Base-by-base conservation (phyloP, 2,888 invertebrate species). In the Keiferia lycopersicella region DNA sequence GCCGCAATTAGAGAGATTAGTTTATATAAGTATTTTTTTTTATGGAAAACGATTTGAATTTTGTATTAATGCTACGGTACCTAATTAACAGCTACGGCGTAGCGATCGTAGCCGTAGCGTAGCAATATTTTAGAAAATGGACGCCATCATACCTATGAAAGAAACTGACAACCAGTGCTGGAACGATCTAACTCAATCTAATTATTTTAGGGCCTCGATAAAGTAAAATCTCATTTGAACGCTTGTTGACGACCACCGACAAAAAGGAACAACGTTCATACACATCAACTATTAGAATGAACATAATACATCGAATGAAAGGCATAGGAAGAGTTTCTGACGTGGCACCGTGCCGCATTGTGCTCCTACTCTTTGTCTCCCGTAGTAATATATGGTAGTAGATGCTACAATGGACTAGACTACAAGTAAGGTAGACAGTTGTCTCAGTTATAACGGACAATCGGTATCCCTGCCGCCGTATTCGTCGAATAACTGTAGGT, bases 271-370 rank as follows among this genome's bases (percentile, higher is more conserved):
- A 56, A 56, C 30, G 26, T 30, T 11, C 45, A 45, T n/a, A n/a
- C n/a, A n/a, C n/a, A n/a, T n/a, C n/a, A n/a, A n/a, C n/a, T n/a
- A n/a, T n/a, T n/a, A n/a, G n/a, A n/a, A n/a, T n/a, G n/a, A n/a
- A n/a, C n/a, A n/a, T n/a, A 30, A 45, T n/a, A 22, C 22, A 51
- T 1, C 51, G 18, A 66, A 63, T 70, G 72, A 73, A 72, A 70
- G 57, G 61, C 60, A 68, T 16, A 34, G 34, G 66, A 68, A 74
- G 73, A 59, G 58, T 69, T 75, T 80, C 78, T 78, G 75, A 76
- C 69, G 75, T 74, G 69, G 73, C 71, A n/a, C n/a, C n/a, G 70
- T 62, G 67, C 72, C 66, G 72, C 68, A 79, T 79, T 80, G 81
- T 79, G 57, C 59, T 26, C 22, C 50, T 8, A 64, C 68, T 71